Evolutionary conservation across 1,140 invertebrate genomes (phyloP).

Genomic region (Drosophila kepulauana): DNA sequence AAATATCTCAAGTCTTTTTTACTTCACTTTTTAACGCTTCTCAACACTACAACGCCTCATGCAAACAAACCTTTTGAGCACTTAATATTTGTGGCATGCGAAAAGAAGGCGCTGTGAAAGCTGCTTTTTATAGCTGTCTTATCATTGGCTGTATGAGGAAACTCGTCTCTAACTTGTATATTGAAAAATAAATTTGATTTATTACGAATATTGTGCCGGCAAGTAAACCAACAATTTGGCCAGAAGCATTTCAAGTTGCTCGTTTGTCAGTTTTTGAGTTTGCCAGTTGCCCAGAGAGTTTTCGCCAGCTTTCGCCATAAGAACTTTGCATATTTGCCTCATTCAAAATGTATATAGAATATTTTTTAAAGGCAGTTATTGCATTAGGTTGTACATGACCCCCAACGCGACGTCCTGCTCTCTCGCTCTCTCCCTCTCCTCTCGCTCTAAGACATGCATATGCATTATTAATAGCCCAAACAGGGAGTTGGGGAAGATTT

Average conservation of each 20-base stretch:
- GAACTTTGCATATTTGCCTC: conserved; percentile 77
- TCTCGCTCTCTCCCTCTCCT: not conserved
- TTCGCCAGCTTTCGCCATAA: conserved; percentile 34
- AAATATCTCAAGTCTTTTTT: too few relatives aligned
- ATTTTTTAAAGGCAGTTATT: conserved; percentile 67
- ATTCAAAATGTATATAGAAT: conserved; percentile 74
- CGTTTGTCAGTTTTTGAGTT: too few relatives aligned
- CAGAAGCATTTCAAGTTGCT: conserved; percentile 26
- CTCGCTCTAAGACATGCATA: conserved; percentile 58
- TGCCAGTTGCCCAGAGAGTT: not conserved
- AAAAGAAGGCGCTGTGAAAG: not conserved
- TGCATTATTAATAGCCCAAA: conserved; percentile 73
- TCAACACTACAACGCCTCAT: not conserved
- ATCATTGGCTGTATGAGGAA: conserved; percentile 13
- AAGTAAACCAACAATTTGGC: conserved; percentile 18
- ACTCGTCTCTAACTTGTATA: conserved; percentile 40
- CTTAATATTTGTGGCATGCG: not conserved
- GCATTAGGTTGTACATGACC: conserved; percentile 65
- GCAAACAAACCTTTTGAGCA: not conserved
- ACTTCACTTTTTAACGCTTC: not conserved
- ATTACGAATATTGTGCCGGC: conserved; percentile 27
- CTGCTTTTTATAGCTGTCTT: not conserved
- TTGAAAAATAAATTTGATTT: conserved; percentile 73
- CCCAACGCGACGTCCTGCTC: conserved; percentile 5
- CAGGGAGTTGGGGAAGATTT: not conserved